Conservation (phyloP, 2,113 vertebrate genomes). For the Elachura formosa region DNA sequence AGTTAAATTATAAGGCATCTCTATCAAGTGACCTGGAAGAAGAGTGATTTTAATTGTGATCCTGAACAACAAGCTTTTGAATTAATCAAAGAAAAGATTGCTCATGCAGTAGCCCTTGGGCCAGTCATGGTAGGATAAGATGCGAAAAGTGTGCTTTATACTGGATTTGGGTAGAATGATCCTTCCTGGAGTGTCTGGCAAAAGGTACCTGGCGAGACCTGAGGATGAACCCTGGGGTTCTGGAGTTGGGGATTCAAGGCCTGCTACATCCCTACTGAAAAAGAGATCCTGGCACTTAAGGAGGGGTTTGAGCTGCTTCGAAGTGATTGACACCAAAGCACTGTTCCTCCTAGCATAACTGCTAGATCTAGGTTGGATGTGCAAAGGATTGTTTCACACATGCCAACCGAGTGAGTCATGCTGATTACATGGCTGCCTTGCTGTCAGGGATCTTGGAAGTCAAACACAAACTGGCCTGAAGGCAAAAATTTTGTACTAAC, state of each 20-base stretch:
- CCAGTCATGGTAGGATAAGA: not conserved
- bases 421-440: no score
- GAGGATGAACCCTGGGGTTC: not conserved
- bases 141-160: not conserved
- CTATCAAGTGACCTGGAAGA: not conserved
- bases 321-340: not conserved
- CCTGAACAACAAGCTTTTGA: not conserved
- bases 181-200: not conserved
- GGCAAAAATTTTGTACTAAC: not conserved
- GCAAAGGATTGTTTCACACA: not conserved
- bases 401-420: not conserved
- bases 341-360: not conserved
- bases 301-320: not conserved
- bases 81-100: not conserved
- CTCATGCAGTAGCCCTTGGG: not conserved
- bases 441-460: not conserved
- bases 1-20: not conserved
- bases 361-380: not conserved
- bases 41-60: not conserved
- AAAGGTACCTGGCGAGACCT: not conserved
- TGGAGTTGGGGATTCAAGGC: not conserved
- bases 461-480: not conserved
- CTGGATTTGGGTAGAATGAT: not conserved
- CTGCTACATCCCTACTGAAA: not conserved
- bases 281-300: not conserved